These are phyloP conservation scores for Limnephilus rhombicus DNA, from an alignment of 2,888 invertebrate genomes.

Conservation along the genomic window DNA sequence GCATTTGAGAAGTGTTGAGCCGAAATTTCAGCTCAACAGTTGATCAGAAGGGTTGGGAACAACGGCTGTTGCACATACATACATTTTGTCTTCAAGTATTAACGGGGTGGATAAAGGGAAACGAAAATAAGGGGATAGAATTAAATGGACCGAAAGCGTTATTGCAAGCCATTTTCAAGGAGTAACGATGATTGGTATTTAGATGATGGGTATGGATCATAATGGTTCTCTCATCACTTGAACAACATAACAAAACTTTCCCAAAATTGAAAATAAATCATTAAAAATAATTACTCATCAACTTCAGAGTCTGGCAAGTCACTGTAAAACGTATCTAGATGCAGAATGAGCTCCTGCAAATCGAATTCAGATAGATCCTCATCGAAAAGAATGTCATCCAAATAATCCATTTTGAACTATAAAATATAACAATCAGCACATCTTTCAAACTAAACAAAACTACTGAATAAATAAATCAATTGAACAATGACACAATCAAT, in stretches of 20 bases:
- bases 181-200: neutral
- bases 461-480: neutral
- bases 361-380: constrained; percentile 26
- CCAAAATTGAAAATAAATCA: neutral
- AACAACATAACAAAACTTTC: neutral
- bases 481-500: neutral
- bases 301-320: neutral
- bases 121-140: too few relatives aligned
- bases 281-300: neutral
- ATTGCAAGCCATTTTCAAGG: too few relatives aligned
- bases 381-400: constrained; percentile 11
- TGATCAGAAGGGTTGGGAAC: too few relatives aligned
- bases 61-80: too few relatives aligned
- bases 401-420: constrained; percentile 25
- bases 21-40: too few relatives aligned
- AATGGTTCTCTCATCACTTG: neutral
- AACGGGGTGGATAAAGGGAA: too few relatives aligned
- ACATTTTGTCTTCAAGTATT: too few relatives aligned
- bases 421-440: neutral
- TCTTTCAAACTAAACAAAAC: neutral
- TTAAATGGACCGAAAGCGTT: too few relatives aligned
- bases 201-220: neutral
- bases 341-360: constrained; percentile 3
- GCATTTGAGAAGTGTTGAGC: too few relatives aligned
- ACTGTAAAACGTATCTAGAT: constrained; percentile 10